These are phyloP conservation scores for Coluber constrictor DNA, from an alignment of 2,797 vertebrate genomes.

Conservation along the genomic window DNA sequence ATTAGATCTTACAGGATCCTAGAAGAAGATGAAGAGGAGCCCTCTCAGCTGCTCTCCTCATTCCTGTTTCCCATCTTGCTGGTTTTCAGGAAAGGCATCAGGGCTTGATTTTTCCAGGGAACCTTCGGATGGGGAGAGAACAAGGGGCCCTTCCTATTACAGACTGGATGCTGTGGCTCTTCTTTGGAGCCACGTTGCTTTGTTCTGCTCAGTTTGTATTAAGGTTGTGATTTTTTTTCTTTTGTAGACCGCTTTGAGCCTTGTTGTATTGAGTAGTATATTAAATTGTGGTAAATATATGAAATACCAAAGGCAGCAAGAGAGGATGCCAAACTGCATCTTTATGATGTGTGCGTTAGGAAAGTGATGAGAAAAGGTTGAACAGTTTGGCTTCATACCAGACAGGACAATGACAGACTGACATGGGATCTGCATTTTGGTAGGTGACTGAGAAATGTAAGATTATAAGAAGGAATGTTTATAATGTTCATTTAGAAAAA, in stretches of 20 bases:
- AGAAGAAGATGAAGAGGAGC: not conserved
- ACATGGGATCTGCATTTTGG: not conserved
- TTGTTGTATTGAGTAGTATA: not conserved
- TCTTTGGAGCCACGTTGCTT: not conserved
- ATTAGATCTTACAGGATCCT: not conserved
- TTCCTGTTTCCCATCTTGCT: not conserved
- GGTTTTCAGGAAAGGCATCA: not conserved
- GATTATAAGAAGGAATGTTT: not conserved
- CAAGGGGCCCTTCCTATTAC: not conserved
- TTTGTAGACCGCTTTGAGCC: not conserved
- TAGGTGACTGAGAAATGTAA: not conserved
- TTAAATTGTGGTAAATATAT: not conserved
- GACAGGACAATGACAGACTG: not conserved
- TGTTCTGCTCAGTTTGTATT: not conserved
- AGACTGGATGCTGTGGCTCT: not conserved
- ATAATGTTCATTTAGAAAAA: not conserved
- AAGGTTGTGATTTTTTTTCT: not conserved
- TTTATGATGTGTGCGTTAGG: not conserved
- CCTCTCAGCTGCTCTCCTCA: not conserved
- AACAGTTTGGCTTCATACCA: not conserved
- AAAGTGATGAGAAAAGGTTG: not conserved
- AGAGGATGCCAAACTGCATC: not conserved
- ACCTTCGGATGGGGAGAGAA: not conserved
- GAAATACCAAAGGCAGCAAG: not conserved
- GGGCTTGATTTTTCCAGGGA: not conserved